Evolutionary conservation across 2,888 invertebrate species (phyloP).

Genomic region (Teleogryllus oceanicus): DNA sequence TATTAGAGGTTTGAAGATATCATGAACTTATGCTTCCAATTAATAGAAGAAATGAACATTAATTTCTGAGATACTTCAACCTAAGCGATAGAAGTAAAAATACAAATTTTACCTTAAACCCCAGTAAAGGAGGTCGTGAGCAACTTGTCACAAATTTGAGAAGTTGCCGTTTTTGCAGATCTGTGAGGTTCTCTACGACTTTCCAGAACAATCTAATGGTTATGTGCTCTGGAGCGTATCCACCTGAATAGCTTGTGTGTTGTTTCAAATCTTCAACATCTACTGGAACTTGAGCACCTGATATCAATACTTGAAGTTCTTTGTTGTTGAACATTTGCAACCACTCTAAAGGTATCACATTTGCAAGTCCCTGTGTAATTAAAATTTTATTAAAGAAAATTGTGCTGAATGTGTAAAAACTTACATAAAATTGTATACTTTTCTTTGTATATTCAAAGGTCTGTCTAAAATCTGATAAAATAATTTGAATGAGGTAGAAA

Average conservation of each 20-base stretch:
- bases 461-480: no score
- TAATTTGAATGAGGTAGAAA: no score
- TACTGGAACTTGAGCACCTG: constrained; percentile 91
- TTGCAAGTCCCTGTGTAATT: constrained; percentile 69
- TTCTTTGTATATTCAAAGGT: no score
- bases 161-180: constrained; percentile 78
- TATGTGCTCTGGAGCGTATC: constrained; percentile 76
- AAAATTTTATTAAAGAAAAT: neutral
- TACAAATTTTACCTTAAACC: constrained; percentile 74
- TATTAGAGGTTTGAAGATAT: neutral
- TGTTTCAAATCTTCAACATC: constrained; percentile 83
- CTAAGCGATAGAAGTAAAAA: no score
- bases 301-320: constrained; percentile 94
- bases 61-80: no score
- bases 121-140: constrained; percentile 91
- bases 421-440: no score
- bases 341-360: constrained; percentile 90
- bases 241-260: constrained; percentile 88
- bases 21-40: neutral
- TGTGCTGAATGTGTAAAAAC: no score
- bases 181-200: constrained; percentile 76
- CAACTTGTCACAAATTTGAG: constrained; percentile 98
- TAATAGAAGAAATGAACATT: no score
- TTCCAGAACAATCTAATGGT: constrained; percentile 88
- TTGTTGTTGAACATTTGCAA: constrained; percentile 90